Percentiles rank a stretch among this genome's conserved stretches.
Conservation (phyloP, 2,888 invertebrate species). For the Creontiades dilutus region DNA sequence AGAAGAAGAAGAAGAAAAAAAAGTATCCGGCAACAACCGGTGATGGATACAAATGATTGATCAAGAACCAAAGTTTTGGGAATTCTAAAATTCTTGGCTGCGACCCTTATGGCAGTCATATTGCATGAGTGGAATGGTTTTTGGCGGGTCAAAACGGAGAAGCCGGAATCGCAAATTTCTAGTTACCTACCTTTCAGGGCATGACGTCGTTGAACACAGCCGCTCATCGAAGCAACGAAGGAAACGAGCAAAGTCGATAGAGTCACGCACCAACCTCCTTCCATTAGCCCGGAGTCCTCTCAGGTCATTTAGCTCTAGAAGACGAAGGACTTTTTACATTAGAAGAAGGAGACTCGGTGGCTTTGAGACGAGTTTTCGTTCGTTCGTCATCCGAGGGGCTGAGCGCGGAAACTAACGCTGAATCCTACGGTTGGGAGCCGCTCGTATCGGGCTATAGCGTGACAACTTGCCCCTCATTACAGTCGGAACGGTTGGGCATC, state of each 20-base stretch:
- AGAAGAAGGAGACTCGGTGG: too few relatives aligned
- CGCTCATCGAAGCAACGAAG: conserved; percentile 8
- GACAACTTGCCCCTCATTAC: conserved; percentile 43
- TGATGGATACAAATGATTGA: too few relatives aligned
- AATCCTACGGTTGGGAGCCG: neutral
- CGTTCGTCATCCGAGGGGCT: neutral
- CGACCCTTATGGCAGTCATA: too few relatives aligned
- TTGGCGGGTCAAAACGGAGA: neutral
- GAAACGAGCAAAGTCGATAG: conserved; percentile 25
- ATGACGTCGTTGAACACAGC: conserved; percentile 9
- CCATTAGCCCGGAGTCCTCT: neutral
- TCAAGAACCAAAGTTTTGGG: too few relatives aligned
- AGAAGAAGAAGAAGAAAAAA: too few relatives aligned
- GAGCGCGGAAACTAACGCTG: neutral
- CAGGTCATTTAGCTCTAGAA: neutral
- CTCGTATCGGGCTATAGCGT: conserved; percentile 43
- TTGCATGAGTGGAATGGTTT: too few relatives aligned
- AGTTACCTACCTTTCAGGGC: conserved; percentile 15
- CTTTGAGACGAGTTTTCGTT: too few relatives aligned
- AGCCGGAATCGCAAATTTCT: neutral
- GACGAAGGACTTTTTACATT: too few relatives aligned
- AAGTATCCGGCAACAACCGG: too few relatives aligned
- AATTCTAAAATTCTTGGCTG: too few relatives aligned
- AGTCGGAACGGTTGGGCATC: neutral
- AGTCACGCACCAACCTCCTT: conserved; percentile 24